Evolutionary conservation across 2,888 invertebrate genomes (phyloP).

Genomic region (Agonopterix arenella): DNA sequence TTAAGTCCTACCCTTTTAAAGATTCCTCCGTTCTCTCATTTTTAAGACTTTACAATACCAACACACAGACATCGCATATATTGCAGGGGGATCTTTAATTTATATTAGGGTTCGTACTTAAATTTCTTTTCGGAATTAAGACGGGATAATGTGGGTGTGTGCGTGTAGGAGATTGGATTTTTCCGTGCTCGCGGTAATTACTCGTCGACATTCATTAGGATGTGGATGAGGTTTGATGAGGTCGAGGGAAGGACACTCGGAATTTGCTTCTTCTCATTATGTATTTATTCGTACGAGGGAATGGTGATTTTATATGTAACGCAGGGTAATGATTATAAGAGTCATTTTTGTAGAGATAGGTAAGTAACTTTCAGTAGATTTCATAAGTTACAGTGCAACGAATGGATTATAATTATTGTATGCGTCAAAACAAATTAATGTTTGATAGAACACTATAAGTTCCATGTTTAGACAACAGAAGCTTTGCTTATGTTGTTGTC

Average conservation of each 20-base stretch:
- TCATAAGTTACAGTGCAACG: too few relatives aligned
- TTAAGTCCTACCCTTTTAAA: slow-evolving; percentile 76
- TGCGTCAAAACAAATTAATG: too few relatives aligned
- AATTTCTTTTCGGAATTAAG: slow-evolving; percentile 34
- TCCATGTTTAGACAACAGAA: too few relatives aligned
- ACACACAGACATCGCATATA: slow-evolving; percentile 55
- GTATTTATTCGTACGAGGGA: too few relatives aligned
- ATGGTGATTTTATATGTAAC: too few relatives aligned
- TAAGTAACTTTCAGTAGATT: too few relatives aligned
- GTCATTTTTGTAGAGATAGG: too few relatives aligned
- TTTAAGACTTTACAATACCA: slow-evolving; percentile 76
- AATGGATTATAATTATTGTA: too few relatives aligned
- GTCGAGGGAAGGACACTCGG: slow-evolving; percentile 14
- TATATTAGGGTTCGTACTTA: slow-evolving; percentile 36
- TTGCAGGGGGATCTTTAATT: slow-evolving; percentile 56
- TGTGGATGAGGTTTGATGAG: slow-evolving; percentile 50
- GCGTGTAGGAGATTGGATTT: slow-evolving; percentile 60
- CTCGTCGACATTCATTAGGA: slow-evolving; percentile 46
- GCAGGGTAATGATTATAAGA: too few relatives aligned
- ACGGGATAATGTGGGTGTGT: slow-evolving; percentile 16
- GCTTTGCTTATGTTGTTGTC: too few relatives aligned
- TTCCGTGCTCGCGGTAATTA: slow-evolving; percentile 72
- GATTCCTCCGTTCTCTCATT: slow-evolving; percentile 74
- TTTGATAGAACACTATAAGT: too few relatives aligned
- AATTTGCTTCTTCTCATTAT: not conserved